Conservation (phyloP, 2,113 vertebrate genomes). For the Hassar affinis region DNA sequence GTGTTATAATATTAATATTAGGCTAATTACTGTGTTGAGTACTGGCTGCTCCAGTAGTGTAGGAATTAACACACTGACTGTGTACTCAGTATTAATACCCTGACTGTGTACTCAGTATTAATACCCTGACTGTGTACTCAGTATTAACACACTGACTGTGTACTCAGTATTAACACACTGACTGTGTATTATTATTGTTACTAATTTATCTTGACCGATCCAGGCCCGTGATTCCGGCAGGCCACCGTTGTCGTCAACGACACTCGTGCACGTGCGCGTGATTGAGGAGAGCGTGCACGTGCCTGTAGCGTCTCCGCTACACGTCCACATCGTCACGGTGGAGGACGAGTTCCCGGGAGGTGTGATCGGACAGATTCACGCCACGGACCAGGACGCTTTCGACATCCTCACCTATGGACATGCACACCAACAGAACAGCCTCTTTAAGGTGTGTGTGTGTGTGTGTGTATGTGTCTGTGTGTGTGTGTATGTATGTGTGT, state of each 20-base stretch:
- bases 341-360: constrained; percentile 97
- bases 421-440: constrained; percentile 87
- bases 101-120: no score
- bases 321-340: constrained; percentile 94
- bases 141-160: no score
- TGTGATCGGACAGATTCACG: constrained; percentile 94
- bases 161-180: neutral
- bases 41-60: no score
- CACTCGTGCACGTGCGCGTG: constrained; percentile 82
- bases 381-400: constrained; percentile 92
- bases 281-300: constrained; percentile 95
- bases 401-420: constrained; percentile 87
- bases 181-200: no score
- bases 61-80: no score
- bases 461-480: constrained; percentile 26
- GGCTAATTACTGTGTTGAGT: no score
- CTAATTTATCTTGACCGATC: neutral
- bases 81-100: no score
- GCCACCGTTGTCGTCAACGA: constrained; percentile 81
- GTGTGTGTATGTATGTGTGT: neutral
- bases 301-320: constrained; percentile 85
- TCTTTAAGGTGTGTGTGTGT: constrained; percentile 77
- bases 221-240: constrained; percentile 91
- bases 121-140: no score
- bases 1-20: no score